Conservation (phyloP, 2,888 invertebrate genomes). For the Schizaphis graminum region DNA sequence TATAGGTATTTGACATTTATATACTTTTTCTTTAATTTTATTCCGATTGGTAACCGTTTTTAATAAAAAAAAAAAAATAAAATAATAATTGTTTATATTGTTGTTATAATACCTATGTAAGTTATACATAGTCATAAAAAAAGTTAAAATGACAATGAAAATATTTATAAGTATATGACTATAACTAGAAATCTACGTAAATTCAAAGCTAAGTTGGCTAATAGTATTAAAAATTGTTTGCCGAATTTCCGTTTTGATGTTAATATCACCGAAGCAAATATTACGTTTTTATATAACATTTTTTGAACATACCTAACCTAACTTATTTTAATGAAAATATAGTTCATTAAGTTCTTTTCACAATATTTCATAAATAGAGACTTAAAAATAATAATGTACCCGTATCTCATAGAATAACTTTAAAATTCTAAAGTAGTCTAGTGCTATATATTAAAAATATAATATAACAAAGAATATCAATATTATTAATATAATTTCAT, state of each 20-base stretch:
- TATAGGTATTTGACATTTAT: too few species aligned
- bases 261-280: neutral
- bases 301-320: neutral
- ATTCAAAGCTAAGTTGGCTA: neutral
- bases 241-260: neutral
- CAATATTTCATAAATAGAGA: neutral
- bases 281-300: neutral
- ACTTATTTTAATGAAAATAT: neutral
- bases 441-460: neutral
- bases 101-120: too few species aligned
- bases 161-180: neutral
- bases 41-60: neutral
- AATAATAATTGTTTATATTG: neutral
- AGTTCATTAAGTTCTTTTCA: neutral
- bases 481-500: neutral
- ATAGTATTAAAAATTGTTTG: neutral
- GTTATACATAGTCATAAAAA: neutral
- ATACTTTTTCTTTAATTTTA: neutral
- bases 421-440: neutral
- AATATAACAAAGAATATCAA: neutral
- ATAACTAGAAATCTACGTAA: neutral
- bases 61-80: neutral
- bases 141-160: neutral
- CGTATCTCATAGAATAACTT: neutral
- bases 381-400: neutral